Evolutionary conservation across 2,888 invertebrate genomes (phyloP), one percentile per base, ranked within the genome.

Genomic region (Cheilosia scutellata): DNA sequence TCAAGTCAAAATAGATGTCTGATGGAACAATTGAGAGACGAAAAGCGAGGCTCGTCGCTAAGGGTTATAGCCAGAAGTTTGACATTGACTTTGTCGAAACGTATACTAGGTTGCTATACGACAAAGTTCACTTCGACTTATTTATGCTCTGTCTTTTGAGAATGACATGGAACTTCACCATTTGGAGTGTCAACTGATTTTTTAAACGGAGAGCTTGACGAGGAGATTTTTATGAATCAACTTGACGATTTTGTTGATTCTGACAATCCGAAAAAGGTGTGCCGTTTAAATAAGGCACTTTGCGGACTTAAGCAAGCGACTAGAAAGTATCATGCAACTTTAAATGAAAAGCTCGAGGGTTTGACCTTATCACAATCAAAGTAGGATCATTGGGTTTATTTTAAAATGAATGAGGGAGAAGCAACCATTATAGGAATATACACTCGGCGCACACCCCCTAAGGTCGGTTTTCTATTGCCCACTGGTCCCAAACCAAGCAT

Each of bases 1-100:
- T 75, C 5, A 82, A 65, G 16, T 47, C 80, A 13, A 80, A 75
- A 53, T 68, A 63, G 9, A 53, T 40, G 0, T n/a, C 55, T 2
- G 68, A 82, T 72, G 72, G 72, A n/a, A 57, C 57, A 9, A 58
- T 74, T 33, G 65, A 63, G 1, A 63, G 65, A 40, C 20, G 70
- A 31, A 75, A 82, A n/a, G 63, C 80, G 25, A 74, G 74, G 40
- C 47, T 80, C 7, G 80, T 74, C 4, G 62, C 80, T 13, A 63
- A 72, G 31, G 79, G 78, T 6, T 71, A 49, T 49, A 25, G 27
- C 6, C 65, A 66, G 11, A 55, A 51, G 9, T 53, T 31, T 53
- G 63, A 55, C 5, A 37, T 74, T 16, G 74, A 74, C 25, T 63
- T 53, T 29, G 27, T 65, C 20, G 60, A 55, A 31, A 68, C 60